Evolutionary conservation across 2,797 vertebrate species (phyloP).

Genomic region (Argyrosomus regius): DNA sequence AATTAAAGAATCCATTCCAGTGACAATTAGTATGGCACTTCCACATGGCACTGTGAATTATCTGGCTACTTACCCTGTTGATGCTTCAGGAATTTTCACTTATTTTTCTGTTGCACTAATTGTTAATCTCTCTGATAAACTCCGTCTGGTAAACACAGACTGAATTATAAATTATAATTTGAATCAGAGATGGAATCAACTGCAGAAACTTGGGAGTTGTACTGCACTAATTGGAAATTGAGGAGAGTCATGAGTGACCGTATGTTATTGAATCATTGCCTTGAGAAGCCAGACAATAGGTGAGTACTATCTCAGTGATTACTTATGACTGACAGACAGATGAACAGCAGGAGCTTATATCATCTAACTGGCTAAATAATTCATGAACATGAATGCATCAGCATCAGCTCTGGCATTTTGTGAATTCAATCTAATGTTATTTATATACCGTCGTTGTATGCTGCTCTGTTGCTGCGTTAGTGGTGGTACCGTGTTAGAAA

Average conservation of each 20-base stretch:
- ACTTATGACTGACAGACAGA: slow-evolving; percentile 38
- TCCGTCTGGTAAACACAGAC: slow-evolving; percentile 43
- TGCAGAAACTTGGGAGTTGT: slow-evolving; percentile 55
- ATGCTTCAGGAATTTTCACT: slow-evolving; percentile 60
- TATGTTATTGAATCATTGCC: slow-evolving; percentile 48
- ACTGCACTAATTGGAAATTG: slow-evolving; percentile 53
- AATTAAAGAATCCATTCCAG: slow-evolving; percentile 65
- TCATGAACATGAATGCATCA: slow-evolving; percentile 26
- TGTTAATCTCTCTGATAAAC: slow-evolving; percentile 64
- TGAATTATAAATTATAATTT: slow-evolving; percentile 62
- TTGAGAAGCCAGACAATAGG: slow-evolving; percentile 48
- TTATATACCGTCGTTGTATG: not conserved
- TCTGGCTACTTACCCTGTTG: slow-evolving; percentile 53
- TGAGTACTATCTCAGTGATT: slow-evolving; percentile 31
- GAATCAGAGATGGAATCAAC: slow-evolving; percentile 57
- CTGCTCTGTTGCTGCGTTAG: not conserved
- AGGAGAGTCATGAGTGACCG: slow-evolving; percentile 28
- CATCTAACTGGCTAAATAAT: slow-evolving; percentile 37
- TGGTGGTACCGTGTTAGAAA: slow-evolving; percentile 4
- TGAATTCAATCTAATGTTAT: slow-evolving; percentile 30
- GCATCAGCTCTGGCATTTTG: slow-evolving; percentile 19
- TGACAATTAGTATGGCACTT: slow-evolving; percentile 57
- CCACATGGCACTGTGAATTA: slow-evolving; percentile 52
- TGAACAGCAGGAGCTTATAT: slow-evolving; percentile 15
- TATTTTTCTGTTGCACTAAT: slow-evolving; percentile 60